phyloP scores from a whole-genome alignment of 1,140 invertebrate genomes.

The Nymphalis io region DNA sequence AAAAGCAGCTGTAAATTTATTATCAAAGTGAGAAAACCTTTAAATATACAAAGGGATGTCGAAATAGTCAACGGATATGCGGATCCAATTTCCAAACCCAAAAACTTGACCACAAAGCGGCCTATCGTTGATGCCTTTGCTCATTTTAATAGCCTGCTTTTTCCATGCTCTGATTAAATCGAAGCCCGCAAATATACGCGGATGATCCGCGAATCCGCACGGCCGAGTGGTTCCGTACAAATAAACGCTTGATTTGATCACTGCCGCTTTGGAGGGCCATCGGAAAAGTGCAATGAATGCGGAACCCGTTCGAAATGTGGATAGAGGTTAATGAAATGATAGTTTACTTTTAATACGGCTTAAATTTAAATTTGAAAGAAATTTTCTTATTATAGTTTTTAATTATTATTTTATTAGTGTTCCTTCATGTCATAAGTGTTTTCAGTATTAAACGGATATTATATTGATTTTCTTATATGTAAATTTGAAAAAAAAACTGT shows the following conservation, averaged over 20 bases:
- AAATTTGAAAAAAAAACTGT: no score
- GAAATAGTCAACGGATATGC: neutral
- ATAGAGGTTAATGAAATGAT: slow-evolving; percentile 42
- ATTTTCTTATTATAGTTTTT: neutral
- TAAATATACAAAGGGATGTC: neutral
- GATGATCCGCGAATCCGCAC: slow-evolving; percentile 45
- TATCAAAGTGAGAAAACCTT: neutral
- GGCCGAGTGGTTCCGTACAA: slow-evolving; percentile 42
- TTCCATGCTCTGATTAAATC: slow-evolving; percentile 43
- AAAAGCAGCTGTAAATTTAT: no score
- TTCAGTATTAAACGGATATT: no score
- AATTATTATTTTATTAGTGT: neutral
- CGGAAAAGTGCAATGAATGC: slow-evolving; percentile 39
- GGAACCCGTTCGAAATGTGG: slow-evolving; percentile 12
- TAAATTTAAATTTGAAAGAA: neutral
- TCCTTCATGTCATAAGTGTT: neutral
- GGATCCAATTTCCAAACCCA: slow-evolving; percentile 19
- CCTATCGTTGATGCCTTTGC: slow-evolving; percentile 25
- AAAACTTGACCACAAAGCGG: slow-evolving; percentile 36
- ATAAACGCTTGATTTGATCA: slow-evolving; percentile 48
- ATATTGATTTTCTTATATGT: no score
- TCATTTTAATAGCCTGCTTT: slow-evolving; percentile 39
- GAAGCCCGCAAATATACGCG: slow-evolving; percentile 46
- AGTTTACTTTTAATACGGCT: slow-evolving; percentile 24
- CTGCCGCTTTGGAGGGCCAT: slow-evolving; percentile 36